These are phyloP conservation scores for Haliclona indistincta DNA, from an alignment of 37 sponge, comb jelly and placozoan genomes.

Conservation along the genomic window DNA sequence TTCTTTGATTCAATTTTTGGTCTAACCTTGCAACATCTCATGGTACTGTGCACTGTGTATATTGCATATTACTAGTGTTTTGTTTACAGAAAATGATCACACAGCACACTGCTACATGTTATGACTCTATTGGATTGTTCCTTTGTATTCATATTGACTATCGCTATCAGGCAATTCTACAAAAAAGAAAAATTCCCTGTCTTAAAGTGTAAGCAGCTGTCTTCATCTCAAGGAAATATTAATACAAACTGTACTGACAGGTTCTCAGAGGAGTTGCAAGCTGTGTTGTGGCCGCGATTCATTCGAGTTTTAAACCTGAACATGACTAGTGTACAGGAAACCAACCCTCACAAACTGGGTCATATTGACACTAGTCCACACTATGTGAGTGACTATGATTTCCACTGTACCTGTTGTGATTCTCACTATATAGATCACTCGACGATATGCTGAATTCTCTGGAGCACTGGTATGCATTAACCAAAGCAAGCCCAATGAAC, in stretches of 20 bases:
- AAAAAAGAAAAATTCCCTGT: constrained; percentile 53
- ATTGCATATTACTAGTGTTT: not conserved
- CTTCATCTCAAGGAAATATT: not conserved
- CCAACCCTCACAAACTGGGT: constrained; percentile 80
- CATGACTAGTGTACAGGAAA: constrained; percentile 81
- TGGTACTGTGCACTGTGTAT: constrained; percentile 31
- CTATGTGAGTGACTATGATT: constrained; percentile 67
- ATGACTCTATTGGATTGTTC: constrained; percentile 92
- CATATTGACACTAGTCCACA: constrained; percentile 96
- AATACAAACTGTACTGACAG: constrained; percentile 12
- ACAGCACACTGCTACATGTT: constrained; percentile 67
- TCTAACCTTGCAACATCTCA: constrained; percentile 74
- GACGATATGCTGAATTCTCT: constrained; percentile 98
- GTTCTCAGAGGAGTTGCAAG: constrained; percentile 69
- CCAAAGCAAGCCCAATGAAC: constrained; percentile 83
- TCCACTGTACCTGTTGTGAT: not conserved
- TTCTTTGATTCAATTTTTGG: constrained; percentile 85
- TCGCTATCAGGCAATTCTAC: constrained; percentile 82
- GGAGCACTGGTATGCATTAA: constrained; percentile 93
- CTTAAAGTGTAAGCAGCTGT: constrained; percentile 51
- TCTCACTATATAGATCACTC: constrained; percentile 68
- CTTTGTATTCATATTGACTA: constrained; percentile 88
- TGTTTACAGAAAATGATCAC: constrained; percentile 60
- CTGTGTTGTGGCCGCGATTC: constrained; percentile 92
- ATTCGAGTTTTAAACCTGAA: constrained; percentile 78